These are phyloP conservation scores for Abramis brama DNA, from an alignment of 2,113 vertebrate genomes.

Conservation along the genomic window DNA sequence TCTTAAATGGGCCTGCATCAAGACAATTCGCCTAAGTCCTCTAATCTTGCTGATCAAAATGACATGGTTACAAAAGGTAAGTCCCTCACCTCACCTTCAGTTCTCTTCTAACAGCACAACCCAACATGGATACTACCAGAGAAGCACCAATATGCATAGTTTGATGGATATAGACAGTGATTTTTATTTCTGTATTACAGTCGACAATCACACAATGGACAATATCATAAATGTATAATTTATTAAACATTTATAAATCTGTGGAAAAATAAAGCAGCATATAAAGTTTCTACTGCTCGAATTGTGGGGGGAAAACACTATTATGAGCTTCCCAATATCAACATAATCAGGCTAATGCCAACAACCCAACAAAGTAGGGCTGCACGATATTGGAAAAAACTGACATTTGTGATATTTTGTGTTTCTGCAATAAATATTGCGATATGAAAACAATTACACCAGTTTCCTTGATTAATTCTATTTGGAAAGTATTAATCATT, in stretches of 20 bases:
- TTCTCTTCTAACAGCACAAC: background rate
- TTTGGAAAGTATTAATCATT: no score
- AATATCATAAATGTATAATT: no score
- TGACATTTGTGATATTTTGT: background rate
- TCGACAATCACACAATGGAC: no score
- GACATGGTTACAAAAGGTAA: constrained; percentile 61
- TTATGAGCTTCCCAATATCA: background rate
- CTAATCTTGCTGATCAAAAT: constrained; percentile 72
- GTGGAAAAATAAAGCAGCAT: background rate
- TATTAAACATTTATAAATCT: no score
- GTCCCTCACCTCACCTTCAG: constrained; percentile 48
- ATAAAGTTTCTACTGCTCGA: background rate
- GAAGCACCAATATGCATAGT: background rate
- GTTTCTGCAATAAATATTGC: background rate
- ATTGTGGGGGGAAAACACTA: background rate
- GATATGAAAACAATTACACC: background rate
- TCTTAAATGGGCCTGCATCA: constrained; percentile 33
- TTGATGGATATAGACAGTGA: background rate
- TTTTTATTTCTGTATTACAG: no score
- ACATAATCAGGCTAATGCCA: no score
- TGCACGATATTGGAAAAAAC: no score
- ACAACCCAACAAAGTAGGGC: no score
- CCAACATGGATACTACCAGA: background rate
- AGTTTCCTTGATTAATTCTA: background rate
- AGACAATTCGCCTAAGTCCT: constrained; percentile 65